Percentiles rank a stretch among this genome's conserved stretches.
phyloP scores from a whole-genome alignment of 2,888 invertebrate species.

The Leptopilina myrica region DNA sequence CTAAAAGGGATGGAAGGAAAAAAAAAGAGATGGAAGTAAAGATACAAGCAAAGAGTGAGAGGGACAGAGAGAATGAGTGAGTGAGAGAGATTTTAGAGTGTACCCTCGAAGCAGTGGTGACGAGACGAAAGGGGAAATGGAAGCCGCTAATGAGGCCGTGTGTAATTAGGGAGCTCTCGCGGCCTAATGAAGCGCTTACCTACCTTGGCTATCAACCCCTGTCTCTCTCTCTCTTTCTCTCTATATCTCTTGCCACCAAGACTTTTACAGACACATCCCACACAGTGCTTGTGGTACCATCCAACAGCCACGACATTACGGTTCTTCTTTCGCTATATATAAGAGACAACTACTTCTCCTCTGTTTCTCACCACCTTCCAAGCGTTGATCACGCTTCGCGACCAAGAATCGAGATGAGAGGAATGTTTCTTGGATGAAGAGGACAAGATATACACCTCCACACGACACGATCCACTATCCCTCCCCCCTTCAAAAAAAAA shows the following conservation, averaged over 20 bases:
- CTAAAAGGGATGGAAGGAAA: too few species aligned
- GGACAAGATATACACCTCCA: slow-evolving; percentile 63
- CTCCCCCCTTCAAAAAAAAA: too few species aligned
- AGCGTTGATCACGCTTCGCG: slow-evolving; percentile 68
- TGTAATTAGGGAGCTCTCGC: slow-evolving; percentile 77
- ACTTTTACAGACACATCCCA: slow-evolving; percentile 45
- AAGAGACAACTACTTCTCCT: slow-evolving; percentile 58
- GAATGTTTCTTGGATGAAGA: slow-evolving; percentile 54
- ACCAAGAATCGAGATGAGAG: slow-evolving; percentile 42
- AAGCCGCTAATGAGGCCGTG: slow-evolving; percentile 76
- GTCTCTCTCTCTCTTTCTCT: slow-evolving; percentile 58
- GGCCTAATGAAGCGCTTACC: slow-evolving; percentile 77
- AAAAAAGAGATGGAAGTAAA: slow-evolving; percentile 34
- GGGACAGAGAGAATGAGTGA: slow-evolving; percentile 52
- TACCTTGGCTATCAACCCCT: slow-evolving; percentile 71
- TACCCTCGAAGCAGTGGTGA: slow-evolving; percentile 54
- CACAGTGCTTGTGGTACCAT: slow-evolving; percentile 39
- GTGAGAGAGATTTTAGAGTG: slow-evolving; percentile 60
- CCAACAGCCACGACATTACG: slow-evolving; percentile 50
- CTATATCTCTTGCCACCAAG: slow-evolving; percentile 54
- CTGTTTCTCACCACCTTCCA: slow-evolving; percentile 59
- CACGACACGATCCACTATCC: slow-evolving; percentile 59
- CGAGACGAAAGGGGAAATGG: slow-evolving; percentile 58
- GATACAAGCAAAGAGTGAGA: slow-evolving; percentile 52
- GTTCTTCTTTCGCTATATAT: slow-evolving; percentile 57